Conservation (phyloP, 53 echinoderm and acorn worm genomes). For the Echinarachnius parma region DNA sequence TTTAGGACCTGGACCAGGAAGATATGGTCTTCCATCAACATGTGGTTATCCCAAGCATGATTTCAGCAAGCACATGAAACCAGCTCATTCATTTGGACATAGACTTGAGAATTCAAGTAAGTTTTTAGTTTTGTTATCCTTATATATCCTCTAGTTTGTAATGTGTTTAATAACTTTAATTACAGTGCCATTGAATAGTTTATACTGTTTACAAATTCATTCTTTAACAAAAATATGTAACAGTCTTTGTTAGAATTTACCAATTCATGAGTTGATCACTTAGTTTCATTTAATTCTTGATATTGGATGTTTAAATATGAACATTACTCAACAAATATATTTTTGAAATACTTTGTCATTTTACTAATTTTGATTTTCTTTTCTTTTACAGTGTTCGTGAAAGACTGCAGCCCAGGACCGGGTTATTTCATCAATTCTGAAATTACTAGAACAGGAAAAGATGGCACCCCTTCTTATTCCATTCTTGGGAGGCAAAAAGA, state of each 20-base stretch:
- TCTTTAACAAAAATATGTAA: too few relatives aligned
- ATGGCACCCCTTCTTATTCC: slow-evolving; percentile 95
- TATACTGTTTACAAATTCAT: too few relatives aligned
- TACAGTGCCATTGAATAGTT: too few relatives aligned
- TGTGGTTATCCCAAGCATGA: slow-evolving; percentile 81
- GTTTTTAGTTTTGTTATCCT: slow-evolving; percentile 62
- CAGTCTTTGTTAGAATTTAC: too few relatives aligned
- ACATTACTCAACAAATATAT: too few relatives aligned
- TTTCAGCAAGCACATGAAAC: slow-evolving; percentile 94
- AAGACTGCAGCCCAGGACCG: slow-evolving; percentile 96
- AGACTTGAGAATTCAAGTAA: slow-evolving; percentile 87
- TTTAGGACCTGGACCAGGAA: slow-evolving; percentile 92
- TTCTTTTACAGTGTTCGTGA: slow-evolving; percentile 75
- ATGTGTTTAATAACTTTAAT: too few relatives aligned
- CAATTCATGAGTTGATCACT: too few relatives aligned
- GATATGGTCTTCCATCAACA: slow-evolving; percentile 89
- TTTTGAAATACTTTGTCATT: neutral
- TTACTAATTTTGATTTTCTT: slow-evolving; percentile 10
- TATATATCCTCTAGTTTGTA: neutral
- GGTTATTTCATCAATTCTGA: slow-evolving; percentile 71
- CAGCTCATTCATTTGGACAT: slow-evolving; percentile 89
- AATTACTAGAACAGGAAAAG: slow-evolving; percentile 76
- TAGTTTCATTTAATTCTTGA: too few relatives aligned
- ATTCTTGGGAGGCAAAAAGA: slow-evolving; percentile 93
- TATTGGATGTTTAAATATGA: too few relatives aligned